Evolutionary conservation across 2,888 invertebrate species (phyloP), one percentile per base, ranked within the genome.

Genomic region (Ophion slaviceki): DNA sequence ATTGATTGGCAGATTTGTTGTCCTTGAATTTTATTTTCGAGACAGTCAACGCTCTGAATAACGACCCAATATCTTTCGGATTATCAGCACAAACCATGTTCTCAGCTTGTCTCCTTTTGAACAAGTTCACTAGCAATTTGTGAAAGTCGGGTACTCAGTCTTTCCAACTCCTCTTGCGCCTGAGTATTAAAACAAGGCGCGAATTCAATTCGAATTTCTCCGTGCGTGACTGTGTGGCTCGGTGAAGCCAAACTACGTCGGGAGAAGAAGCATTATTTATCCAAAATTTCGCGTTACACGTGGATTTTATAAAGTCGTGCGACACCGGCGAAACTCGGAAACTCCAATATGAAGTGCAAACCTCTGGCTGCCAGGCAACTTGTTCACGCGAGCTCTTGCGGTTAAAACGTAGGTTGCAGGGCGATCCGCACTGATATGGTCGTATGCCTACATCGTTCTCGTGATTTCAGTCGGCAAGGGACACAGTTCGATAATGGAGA

Each of bases 301-400:
- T 62, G 5, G 40, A 68, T 76, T 61, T 68, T 67, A 84, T 61
- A 57, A 53, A 64, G 71, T 80, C 47, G 53, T 20, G 67, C 47
- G 47, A 17, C 64, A 72, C 47, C 32, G 71, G 71, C 76, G 47
- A 76, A 80, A 76, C 80, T 75, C 24, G 72, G 67, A 80, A 84
- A 84, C 84, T 84, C 77, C 68, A 81, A 80, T 84, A 84, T 66
- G 67, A 77, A 84, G 72, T 80, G 36, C 64, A 66, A 53, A 32
- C 53, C 66, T 28, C 8, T 28, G 32, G n/a, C 28, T 24, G 62
- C 53, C 62, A 32, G 47, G 32, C 24, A 72, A 53, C 45, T 77
- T 53, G 72, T 61, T 74, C 47, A 61, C 53, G 67, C n/a, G 67
- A 32, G 77, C 53, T 72, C 77, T 64, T 53, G 80, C 28, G 76